These are phyloP conservation scores for Zaprionus lachaisei DNA, from an alignment of 1,140 invertebrate species.

Conservation along the genomic window DNA sequence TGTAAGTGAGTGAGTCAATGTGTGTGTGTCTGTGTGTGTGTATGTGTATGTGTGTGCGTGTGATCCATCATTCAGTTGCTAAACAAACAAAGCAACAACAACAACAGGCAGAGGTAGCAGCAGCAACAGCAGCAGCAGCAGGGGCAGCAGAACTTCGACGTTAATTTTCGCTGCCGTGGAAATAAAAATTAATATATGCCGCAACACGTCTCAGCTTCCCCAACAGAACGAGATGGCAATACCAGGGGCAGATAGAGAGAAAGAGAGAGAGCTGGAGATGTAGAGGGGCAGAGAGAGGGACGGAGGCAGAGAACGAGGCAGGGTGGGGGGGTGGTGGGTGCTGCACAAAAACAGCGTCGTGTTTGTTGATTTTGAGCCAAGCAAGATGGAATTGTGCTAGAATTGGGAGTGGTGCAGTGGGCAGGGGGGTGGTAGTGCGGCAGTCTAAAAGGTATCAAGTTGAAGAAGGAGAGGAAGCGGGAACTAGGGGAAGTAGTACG, in stretches of 20 bases:
- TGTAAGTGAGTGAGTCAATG: conserved; percentile 19
- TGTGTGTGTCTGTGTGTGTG: conserved; percentile 39
- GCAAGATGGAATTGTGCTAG: not conserved
- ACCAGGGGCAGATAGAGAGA: not conserved
- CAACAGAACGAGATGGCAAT: not conserved
- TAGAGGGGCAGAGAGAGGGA: not conserved
- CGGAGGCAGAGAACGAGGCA: not conserved
- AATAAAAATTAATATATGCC: conserved; percentile 82
- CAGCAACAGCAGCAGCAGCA: conserved; percentile 33
- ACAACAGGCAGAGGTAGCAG: not conserved
- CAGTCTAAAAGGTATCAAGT: too few species aligned
- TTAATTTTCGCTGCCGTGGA: conserved; percentile 65
- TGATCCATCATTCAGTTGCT: conserved; percentile 77
- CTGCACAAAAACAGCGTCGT: conserved; percentile 7
- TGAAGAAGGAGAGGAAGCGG: not conserved
- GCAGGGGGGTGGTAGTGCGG: not conserved
- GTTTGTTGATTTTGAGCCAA: conserved; percentile 65
- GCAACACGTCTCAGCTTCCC: conserved; percentile 70
- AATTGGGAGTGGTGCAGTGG: not conserved
- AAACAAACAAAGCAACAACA: conserved; percentile 66
- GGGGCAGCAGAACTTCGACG: conserved; percentile 39
- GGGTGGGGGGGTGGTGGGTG: not conserved
- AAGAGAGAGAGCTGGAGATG: not conserved
- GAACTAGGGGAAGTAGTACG: conserved; percentile 6
- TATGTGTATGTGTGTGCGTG: conserved; percentile 38